Conservation (phyloP, 1,140 invertebrate species). For the Drosophila repletoides region DNA sequence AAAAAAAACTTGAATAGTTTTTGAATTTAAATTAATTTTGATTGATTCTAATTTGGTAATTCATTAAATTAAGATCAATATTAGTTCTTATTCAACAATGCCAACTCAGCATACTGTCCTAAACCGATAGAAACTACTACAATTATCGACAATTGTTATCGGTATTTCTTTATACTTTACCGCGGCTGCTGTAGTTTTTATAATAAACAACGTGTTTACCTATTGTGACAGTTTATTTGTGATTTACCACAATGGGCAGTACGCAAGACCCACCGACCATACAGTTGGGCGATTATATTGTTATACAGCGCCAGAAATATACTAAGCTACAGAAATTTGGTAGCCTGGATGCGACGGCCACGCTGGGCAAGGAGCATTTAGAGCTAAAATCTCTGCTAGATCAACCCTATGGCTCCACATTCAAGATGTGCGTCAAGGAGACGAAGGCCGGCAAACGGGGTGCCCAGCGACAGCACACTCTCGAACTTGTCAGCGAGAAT, state of each 20-base stretch:
- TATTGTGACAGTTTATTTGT: conserved; percentile 12
- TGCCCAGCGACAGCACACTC: conserved; percentile 84
- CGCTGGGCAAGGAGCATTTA: conserved; percentile 88
- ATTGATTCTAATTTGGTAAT: too few relatives aligned
- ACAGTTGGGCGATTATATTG: conserved; percentile 87
- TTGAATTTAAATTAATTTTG: too few relatives aligned
- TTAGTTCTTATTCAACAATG: not conserved
- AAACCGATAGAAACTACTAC: not conserved
- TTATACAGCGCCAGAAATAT: conserved; percentile 89
- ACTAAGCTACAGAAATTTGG: conserved; percentile 89
- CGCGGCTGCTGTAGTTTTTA: conserved; percentile 1
- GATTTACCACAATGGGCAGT: conserved; percentile 19
- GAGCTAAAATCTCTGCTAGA: conserved; percentile 88
- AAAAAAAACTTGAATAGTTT: too few relatives aligned
- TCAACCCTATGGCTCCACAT: conserved; percentile 89
- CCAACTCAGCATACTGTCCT: not conserved
- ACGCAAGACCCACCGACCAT: conserved; percentile 56
- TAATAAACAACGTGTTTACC: conserved; percentile 35
- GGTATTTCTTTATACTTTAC: not conserved
- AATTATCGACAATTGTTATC: conserved; percentile 1
- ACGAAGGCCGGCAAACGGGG: conserved; percentile 54
- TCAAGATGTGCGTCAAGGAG: conserved; percentile 88
- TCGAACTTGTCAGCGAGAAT: conserved; percentile 84
- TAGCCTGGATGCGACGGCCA: conserved; percentile 85
- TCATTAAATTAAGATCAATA: too few relatives aligned